Percentiles rank a stretch among this genome's conserved stretches.
These are phyloP conservation scores for Mastomys coucha DNA, from an alignment of 2,113 vertebrate species.

Conservation along the genomic window DNA sequence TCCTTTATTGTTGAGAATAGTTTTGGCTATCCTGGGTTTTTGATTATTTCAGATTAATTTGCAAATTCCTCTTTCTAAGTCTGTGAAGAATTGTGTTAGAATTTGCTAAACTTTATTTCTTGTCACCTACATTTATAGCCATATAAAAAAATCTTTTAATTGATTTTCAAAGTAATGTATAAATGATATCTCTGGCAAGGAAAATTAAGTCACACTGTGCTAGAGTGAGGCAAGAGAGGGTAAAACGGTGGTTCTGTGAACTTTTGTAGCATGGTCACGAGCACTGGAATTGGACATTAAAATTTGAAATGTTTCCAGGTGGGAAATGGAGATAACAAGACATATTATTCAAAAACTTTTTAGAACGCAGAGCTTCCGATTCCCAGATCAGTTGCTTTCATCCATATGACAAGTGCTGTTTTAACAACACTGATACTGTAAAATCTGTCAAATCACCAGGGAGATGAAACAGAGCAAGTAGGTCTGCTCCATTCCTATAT, in stretches of 20 bases:
- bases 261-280: neutral
- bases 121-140: neutral
- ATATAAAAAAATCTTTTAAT: neutral
- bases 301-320: neutral
- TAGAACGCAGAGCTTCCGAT: neutral
- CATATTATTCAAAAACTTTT: neutral
- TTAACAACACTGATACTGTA: neutral
- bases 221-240: neutral
- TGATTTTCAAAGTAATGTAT: neutral
- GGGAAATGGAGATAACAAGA: neutral
- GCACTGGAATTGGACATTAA: neutral
- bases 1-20: no score
- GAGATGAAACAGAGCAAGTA: neutral
- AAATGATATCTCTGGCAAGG: neutral
- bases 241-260: neutral
- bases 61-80: no score
- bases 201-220: neutral
- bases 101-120: neutral
- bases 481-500: no score
- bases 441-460: neutral
- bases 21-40: no score
- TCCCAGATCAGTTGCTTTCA: neutral
- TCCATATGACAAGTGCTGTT: neutral
- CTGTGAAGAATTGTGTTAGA: no score
- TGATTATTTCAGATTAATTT: no score